Conservation (phyloP, 2,888 invertebrate species). For the Cataglyphis albicans region DNA sequence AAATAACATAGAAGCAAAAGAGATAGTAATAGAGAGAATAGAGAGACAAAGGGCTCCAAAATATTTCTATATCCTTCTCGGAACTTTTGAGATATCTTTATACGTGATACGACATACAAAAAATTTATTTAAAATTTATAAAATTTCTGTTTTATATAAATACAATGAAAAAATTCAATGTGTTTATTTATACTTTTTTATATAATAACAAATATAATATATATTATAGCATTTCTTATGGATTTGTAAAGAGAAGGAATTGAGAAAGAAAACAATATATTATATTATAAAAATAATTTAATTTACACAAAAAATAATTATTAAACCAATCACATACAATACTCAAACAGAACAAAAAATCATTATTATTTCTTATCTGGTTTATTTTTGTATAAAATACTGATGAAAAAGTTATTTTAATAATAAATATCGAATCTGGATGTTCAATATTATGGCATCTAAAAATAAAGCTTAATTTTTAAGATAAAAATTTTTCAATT, state of each 20-base stretch:
- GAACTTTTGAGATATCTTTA: too few relatives aligned
- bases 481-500: not conserved
- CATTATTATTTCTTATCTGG: not conserved
- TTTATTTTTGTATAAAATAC: not conserved
- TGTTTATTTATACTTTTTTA: not conserved
- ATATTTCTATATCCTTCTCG: too few relatives aligned
- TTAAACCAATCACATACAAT: constrained; percentile 1
- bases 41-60: too few relatives aligned
- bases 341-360: not conserved
- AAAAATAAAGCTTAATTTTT: not conserved
- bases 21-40: too few relatives aligned
- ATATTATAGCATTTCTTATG: not conserved
- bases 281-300: constrained; percentile 36
- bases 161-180: not conserved
- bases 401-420: not conserved
- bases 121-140: too few relatives aligned
- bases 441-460: not conserved
- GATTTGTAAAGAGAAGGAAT: not conserved
- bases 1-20: too few relatives aligned
- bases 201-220: not conserved
- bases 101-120: too few relatives aligned
- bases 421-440: not conserved
- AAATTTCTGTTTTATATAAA: not conserved
- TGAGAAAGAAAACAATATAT: not conserved
- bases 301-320: constrained; percentile 7